phyloP scores from a whole-genome alignment of 2,113 vertebrate species.

The Caranx melampygus region DNA sequence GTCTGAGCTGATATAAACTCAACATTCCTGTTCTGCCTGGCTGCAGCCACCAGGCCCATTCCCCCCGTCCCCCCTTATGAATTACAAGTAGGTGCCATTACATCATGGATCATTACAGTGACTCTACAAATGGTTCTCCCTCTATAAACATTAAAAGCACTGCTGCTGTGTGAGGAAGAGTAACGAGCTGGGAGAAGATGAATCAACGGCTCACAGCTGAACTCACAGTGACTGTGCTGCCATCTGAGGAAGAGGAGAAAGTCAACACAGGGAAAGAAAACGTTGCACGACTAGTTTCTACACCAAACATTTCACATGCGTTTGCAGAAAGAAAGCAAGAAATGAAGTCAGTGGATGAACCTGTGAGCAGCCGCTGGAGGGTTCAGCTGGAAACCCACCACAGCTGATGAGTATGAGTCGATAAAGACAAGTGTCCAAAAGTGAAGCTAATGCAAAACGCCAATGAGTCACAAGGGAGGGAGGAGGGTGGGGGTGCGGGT shows the following conservation, averaged over 20 bases:
- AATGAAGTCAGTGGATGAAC: not conserved
- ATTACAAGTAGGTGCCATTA: slow-evolving; percentile 50
- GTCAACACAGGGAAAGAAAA: not conserved
- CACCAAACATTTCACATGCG: not conserved
- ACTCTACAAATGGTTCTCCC: slow-evolving; percentile 59
- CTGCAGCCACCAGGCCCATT: slow-evolving; percentile 13
- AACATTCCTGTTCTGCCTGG: not conserved
- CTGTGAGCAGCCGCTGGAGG: not conserved
- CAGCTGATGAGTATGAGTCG: slow-evolving; percentile 5
- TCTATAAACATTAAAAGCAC: slow-evolving; percentile 69
- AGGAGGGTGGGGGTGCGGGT: slow-evolving; percentile 15
- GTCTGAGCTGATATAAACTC: not conserved
- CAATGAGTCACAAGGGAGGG: slow-evolving; percentile 58
- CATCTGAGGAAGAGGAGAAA: slow-evolving; percentile 6
- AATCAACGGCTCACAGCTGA: slow-evolving; percentile 43
- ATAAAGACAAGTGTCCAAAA: slow-evolving; percentile 39
- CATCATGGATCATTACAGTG: slow-evolving; percentile 67
- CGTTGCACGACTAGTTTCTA: not conserved
- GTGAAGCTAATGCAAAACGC: slow-evolving; percentile 28
- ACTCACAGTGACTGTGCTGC: slow-evolving; percentile 14
- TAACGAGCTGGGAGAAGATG: slow-evolving; percentile 43
- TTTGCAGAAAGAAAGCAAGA: not conserved
- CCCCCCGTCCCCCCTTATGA: slow-evolving; percentile 1
- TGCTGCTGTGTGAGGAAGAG: slow-evolving; percentile 48
- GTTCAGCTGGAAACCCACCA: slow-evolving; percentile 11